Conservation (phyloP, 2,113 vertebrate species). For the Chamaea fasciata region DNA sequence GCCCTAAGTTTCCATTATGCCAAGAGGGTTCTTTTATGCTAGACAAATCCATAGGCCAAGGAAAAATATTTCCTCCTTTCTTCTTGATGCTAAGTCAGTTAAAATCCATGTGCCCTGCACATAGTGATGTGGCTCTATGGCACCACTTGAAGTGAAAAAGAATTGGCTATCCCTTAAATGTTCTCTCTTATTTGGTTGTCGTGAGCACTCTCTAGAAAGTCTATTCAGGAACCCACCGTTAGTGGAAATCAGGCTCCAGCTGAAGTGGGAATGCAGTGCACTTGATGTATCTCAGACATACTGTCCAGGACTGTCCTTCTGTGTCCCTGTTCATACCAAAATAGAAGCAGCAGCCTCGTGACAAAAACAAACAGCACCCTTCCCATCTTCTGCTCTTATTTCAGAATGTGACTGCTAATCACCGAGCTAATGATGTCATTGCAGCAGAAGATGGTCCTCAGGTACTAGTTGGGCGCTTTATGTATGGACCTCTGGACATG, state of each 20-base stretch:
- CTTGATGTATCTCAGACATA: not conserved
- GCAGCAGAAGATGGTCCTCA: conserved; percentile 89
- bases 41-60: not conserved
- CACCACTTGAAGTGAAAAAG: not conserved
- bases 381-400: not conserved
- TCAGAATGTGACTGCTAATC: conserved; percentile 95
- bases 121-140: not conserved
- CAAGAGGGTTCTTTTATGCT: not conserved
- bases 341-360: not conserved
- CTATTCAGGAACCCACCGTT: not conserved
- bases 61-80: not conserved
- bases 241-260: not conserved
- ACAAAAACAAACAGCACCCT: not conserved
- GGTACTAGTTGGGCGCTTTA: conserved; percentile 91
- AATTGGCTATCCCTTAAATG: not conserved
- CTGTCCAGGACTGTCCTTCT: not conserved
- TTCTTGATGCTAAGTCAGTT: not conserved
- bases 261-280: not conserved
- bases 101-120: not conserved
- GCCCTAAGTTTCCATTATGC: not conserved
- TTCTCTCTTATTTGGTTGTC: not conserved
- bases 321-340: not conserved
- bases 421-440: conserved; percentile 92
- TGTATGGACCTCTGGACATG: conserved; percentile 98
- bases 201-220: not conserved